Base-by-base conservation (phyloP, 2,888 invertebrate genomes). In the Drosophila mimetica region DNA sequence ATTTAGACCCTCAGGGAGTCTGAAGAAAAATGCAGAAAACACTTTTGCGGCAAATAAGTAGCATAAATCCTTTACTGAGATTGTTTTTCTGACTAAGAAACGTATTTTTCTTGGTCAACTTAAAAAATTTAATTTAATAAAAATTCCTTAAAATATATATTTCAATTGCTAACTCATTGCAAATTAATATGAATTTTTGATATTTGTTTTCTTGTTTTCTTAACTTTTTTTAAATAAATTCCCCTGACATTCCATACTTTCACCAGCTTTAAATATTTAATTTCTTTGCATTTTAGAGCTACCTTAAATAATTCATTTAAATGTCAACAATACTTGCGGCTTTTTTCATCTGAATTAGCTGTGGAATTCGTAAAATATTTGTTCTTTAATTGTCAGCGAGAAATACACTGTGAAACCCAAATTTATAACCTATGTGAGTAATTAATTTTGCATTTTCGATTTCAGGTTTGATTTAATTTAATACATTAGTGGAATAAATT, bases 181-280 rank as follows among this genome's bases (percentile, higher is more conserved):
- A 28, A 28, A 53, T 53, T 53, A 8, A 53, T 28, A 36, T 37
- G 1, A 11, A 18, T 14, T 2, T 20, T 53, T 52, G 13, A 8
- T 18, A 20, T 28, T n/a, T 37, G 4, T 22, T 44, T n/a, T n/a
- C 4, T 42, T 14, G 25, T 2, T 2, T 14, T 7, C 8, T 25
- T n/a, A n/a, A n/a, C n/a, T n/a, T n/a, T n/a, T n/a, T n/a, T 44
- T 25, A 22, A 48, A 37, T 5, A 3, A 28, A 20, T 11, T 36
- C 53, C 53, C 53, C 36, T 6, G 54, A 8, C 52, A 32, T n/a
- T 36, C 16, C 11, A 3, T 11, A 28, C 14, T 13, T 54, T 37
- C 14, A 28, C 28, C 28, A 30, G 14, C 20, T 36, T 28, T 57
- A 16, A 54, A 57, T 57, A 39, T 54, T 57, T 37, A 11, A 57